Conservation (phyloP, 2,113 vertebrate genomes). For the Phaethon lepturus region DNA sequence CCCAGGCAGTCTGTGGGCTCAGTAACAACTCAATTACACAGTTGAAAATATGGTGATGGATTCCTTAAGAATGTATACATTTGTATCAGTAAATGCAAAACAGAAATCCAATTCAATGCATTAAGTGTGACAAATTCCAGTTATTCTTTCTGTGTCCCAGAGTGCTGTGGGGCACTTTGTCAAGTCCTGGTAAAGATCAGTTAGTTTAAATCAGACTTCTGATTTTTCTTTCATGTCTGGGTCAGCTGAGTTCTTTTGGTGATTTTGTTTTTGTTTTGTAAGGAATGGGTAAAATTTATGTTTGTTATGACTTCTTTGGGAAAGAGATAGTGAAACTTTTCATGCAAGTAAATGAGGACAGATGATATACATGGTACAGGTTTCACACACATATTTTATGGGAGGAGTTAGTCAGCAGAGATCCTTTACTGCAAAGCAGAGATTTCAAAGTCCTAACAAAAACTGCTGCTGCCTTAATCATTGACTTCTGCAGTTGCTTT, state of each 20-base stretch:
- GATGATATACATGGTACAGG: background rate
- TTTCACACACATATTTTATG: background rate
- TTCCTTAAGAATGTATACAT: background rate
- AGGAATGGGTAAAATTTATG: background rate
- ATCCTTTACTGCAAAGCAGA: background rate
- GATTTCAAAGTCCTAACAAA: background rate
- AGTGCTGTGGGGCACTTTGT: background rate
- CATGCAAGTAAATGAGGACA: background rate
- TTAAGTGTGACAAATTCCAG: background rate
- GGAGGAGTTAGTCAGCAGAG: background rate
- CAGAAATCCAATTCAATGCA: background rate
- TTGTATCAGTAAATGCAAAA: background rate
- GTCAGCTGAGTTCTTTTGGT: background rate
- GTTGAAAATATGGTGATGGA: background rate
- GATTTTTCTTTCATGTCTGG: background rate
- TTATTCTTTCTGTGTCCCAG: background rate
- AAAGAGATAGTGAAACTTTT: background rate
- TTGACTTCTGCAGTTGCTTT: background rate
- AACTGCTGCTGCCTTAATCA: background rate
- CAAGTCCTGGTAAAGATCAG: slow-evolving; percentile 1
- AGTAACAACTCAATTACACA: background rate
- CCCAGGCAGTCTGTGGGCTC: background rate
- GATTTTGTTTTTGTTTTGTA: background rate
- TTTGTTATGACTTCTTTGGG: background rate
- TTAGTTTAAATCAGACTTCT: background rate